Evolutionary conservation across 2,113 vertebrate species (phyloP), one percentile per base, ranked within the genome.

Genomic region (Chaetops frenatus): DNA sequence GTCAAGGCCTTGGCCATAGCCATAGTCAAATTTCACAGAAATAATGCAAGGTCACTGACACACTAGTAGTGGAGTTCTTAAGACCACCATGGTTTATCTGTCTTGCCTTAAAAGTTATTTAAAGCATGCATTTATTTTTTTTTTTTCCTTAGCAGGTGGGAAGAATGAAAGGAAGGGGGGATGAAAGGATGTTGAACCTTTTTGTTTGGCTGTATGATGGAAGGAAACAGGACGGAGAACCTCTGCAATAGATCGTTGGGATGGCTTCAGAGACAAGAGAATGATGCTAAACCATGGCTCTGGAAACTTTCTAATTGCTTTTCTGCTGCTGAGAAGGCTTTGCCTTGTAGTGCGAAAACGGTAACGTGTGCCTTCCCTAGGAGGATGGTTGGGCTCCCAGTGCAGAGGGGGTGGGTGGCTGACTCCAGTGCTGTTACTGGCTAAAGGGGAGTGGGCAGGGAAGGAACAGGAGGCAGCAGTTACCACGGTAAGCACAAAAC

Each of bases 261-360:
- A 98, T 99, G 99, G 98, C 98, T 98, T 94, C 98, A 95, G 94
- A 97, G n/a, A 74, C 95, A 98, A 96, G 98, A 98, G 96, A 97
- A 98, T 60, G 97, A 99, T 97, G 97, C 97, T 90, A 98, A 98
- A 73, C 98, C 98, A 92, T 98, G 98, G 98, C 98, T 99, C 92
- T 99, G 99, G 99, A 99, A 98, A 97, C 98, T 99, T 92, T 98
- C 99, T 97, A 97, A 99, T 96, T 99, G 99, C 97, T 99, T 99
- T 97, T 98, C 98, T 95, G 96, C 97, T 97, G 96, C 98, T 95
- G 98, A 98, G 65, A 98, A 99, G 83, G 96, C 96, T 50, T 94
- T 98, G 47, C 95, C 97, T 90, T 97, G 97, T 88, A 81, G 95
- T 91, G 97, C 96, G 6, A 98, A 98, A 98, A 98, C 97, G 98